phyloP scores from a whole-genome alignment of 1,140 invertebrate species.

The Saccostrea glomerata region DNA sequence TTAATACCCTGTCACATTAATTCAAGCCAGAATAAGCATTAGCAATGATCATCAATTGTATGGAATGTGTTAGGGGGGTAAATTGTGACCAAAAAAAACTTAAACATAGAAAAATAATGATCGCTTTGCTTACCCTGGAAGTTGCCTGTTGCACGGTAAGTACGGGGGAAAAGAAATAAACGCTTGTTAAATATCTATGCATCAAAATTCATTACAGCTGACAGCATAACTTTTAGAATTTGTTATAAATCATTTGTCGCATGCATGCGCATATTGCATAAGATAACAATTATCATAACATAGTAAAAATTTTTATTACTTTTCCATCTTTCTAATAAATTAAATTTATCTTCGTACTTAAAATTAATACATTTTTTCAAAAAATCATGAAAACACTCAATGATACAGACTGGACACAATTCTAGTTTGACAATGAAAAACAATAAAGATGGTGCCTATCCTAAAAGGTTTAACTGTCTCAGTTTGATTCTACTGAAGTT shows the following conservation, averaged over 20 bases:
- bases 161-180: slow-evolving; percentile 29
- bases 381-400: slow-evolving; percentile 29
- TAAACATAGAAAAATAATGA: not conserved
- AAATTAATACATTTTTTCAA: not conserved
- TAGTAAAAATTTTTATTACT: not conserved
- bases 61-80: not conserved
- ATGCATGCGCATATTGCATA: slow-evolving; percentile 22
- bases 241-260: slow-evolving; percentile 23
- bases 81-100: slow-evolving; percentile 20
- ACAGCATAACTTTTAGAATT: slow-evolving; percentile 15
- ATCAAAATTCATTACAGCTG: slow-evolving; percentile 30
- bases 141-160: slow-evolving; percentile 23
- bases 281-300: not conserved
- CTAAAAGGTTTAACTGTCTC: too few species aligned
- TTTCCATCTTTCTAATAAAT: not conserved
- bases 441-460: too few species aligned
- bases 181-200: slow-evolving; percentile 31
- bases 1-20: not conserved
- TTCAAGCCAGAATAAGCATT: not conserved
- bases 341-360: not conserved
- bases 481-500: too few species aligned
- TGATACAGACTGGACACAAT: not conserved
- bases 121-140: slow-evolving; percentile 10
- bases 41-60: slow-evolving; percentile 12
- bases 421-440: too few species aligned